phyloP scores from a whole-genome alignment of 2,797 vertebrate genomes.

The Phrynocephalus vlangalii region DNA sequence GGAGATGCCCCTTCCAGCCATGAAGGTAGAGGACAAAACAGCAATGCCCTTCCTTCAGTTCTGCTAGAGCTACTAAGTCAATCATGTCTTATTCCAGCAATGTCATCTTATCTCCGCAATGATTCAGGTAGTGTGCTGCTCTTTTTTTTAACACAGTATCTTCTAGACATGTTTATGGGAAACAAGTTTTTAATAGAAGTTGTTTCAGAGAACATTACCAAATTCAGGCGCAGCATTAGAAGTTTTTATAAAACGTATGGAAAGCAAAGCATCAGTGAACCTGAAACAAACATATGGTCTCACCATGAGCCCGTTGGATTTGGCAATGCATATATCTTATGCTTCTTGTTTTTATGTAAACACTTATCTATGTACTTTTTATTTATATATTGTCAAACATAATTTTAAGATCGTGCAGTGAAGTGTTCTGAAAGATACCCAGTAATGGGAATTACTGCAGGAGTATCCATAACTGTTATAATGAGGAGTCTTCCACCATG shows the following conservation, averaged over 20 bases:
- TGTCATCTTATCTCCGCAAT: slow-evolving; percentile 98
- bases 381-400: not conserved
- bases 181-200: not conserved
- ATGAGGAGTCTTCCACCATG: not conserved
- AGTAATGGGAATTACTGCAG: not conserved
- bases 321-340: not conserved
- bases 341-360: not conserved
- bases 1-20: slow-evolving; percentile 81
- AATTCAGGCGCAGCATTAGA: slow-evolving; percentile 1
- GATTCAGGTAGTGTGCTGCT: slow-evolving; percentile 87
- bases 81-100: slow-evolving; percentile 97
- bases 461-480: not conserved
- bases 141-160: slow-evolving; percentile 5
- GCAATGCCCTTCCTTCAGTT: slow-evolving; percentile 89
- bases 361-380: not conserved
- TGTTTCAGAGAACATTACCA: not conserved
- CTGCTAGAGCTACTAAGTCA: slow-evolving; percentile 95
- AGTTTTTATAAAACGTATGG: slow-evolving; percentile 4
- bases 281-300: not conserved
- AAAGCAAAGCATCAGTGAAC: not conserved
- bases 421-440: not conserved
- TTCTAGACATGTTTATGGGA: not conserved
- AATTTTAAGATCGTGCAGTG: not conserved
- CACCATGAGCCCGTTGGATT: not conserved
- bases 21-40: slow-evolving; percentile 89